Base-by-base conservation (phyloP, 2,797 vertebrate species). In the Graptemys geographica region DNA sequence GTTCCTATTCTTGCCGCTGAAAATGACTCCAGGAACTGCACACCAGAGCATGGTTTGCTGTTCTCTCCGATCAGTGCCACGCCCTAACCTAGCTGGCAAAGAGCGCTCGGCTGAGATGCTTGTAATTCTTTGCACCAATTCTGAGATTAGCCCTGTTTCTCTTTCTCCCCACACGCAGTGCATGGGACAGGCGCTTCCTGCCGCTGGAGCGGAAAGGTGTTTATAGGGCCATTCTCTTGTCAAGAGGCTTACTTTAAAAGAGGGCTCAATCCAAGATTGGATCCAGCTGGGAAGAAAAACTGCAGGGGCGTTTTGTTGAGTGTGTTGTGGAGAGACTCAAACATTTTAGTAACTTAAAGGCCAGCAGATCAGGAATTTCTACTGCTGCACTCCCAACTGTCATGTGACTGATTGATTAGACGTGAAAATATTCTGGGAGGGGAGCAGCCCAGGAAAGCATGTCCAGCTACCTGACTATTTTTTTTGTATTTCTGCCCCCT, bases 361-460 rank as follows among this genome's bases (percentile, higher is more conserved):
- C 84, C n/a, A 11, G 59, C 15, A 5, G 87, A 57, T 53, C 65
- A 86, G 90, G 47, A 78, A 89, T 90, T 56, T 9, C 93, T 86
- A 90, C 79, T 25, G 21, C 55, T 0, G 0, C 41, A 15, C 81
- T 87, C 65, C 8, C 72, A n/a, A 78, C 84, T 57, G 57, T n/a
- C 0, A 2, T 47, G 37, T 57, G 90, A 52, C 1, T 82, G 87
- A 27, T 74, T 90, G 53, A 83, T 91, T 0, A 3, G 89, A 3
- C 79, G 79, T 79, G 44, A 78, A 86, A 16, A 41, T 90, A 91
- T 52, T 55, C 4, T 0, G 44, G 47, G 6, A 3, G 5, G 11
- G 41, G 6, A 53, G 31, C 33, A n/a, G 78, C 51, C 31, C 31
- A 0, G 23, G 23, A 55, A 79, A 52, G 2, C 13, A 1, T 33